phyloP scores from a whole-genome alignment of 2,113 vertebrate genomes.

The Bungarus multicinctus region DNA sequence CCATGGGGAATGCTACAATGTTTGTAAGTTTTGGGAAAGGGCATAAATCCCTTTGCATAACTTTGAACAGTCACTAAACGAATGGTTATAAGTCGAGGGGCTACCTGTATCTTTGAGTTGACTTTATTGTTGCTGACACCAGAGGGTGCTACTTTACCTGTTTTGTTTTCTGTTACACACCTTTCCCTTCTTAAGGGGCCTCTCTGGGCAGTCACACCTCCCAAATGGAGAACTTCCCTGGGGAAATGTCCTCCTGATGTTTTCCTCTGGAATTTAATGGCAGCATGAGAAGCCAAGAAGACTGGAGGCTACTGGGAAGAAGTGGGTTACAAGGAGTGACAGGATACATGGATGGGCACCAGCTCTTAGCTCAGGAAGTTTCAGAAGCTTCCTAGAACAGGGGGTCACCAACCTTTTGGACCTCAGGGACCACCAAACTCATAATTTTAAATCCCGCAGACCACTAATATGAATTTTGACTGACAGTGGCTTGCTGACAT shows the following conservation, averaged over 20 bases:
- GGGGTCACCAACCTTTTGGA: too few relatives aligned
- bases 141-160: neutral
- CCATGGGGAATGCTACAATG: neutral
- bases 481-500: too few relatives aligned
- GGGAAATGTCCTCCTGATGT: neutral
- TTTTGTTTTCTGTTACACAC: neutral
- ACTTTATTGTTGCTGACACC: neutral
- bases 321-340: neutral
- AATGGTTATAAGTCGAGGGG: neutral
- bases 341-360: neutral
- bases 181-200: neutral
- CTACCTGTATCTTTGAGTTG: neutral
- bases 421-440: too few relatives aligned
- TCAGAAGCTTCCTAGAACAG: neutral
- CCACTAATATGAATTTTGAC: too few relatives aligned
- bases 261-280: neutral
- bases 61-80: neutral
- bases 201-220: neutral
- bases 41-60: neutral
- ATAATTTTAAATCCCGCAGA: too few relatives aligned
- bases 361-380: neutral
- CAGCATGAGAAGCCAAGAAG: neutral
- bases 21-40: neutral
- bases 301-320: neutral
- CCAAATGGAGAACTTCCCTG: neutral